Evolutionary conservation across 2,888 invertebrate species (phyloP).

Genomic region (Perizoma affinitatum): DNA sequence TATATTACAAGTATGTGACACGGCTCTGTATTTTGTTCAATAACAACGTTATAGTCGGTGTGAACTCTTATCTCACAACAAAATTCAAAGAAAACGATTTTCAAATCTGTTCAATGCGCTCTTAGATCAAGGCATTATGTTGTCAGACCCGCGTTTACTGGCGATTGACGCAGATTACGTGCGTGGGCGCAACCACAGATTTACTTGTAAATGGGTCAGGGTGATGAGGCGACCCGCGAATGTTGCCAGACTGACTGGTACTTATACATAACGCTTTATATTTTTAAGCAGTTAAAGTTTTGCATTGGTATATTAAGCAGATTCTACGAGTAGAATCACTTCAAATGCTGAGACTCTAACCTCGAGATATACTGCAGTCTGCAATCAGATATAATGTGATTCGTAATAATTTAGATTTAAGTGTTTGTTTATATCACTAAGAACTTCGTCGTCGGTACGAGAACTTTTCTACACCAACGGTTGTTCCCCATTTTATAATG

Average conservation of each 20-base stretch:
- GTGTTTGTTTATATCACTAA: too few relatives aligned
- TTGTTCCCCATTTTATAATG: too few relatives aligned
- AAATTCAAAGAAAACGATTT: constrained; percentile 13
- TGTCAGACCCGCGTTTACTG: constrained; percentile 46
- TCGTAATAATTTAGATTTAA: too few relatives aligned
- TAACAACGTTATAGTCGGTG: background rate
- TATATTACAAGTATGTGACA: background rate
- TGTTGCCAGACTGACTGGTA: constrained; percentile 23
- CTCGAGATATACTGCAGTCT: too few relatives aligned
- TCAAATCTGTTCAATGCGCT: constrained; percentile 14
- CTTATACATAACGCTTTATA: background rate
- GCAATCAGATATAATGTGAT: too few relatives aligned
- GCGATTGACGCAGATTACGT: constrained; percentile 57
- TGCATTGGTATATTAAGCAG: background rate
- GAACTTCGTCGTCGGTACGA: too few relatives aligned
- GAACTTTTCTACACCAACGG: too few relatives aligned
- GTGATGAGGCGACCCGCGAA: constrained; percentile 53
- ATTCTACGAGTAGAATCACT: too few relatives aligned
- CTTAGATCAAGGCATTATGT: constrained; percentile 19
- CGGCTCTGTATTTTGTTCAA: background rate
- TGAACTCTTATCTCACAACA: constrained; percentile 7
- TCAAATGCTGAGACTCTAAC: too few relatives aligned
- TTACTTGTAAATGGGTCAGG: constrained; percentile 75
- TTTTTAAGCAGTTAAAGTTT: background rate
- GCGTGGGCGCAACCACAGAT: constrained; percentile 73